Evolutionary conservation across 2,797 vertebrate genomes (phyloP), one percentile per base, ranked within the genome.

Genomic region (Antrozous pallidus): DNA sequence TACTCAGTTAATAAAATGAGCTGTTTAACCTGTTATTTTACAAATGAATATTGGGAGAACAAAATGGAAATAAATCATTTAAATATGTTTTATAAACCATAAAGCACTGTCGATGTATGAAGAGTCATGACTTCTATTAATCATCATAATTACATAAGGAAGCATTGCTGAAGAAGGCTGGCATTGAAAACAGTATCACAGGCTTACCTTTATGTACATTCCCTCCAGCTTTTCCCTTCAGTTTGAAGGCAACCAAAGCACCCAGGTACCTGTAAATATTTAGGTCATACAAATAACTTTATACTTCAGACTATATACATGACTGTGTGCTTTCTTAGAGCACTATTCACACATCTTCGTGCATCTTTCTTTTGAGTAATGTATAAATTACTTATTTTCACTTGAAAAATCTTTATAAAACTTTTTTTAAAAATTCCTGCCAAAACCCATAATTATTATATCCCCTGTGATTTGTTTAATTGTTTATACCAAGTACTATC

Each of bases 1-100:
- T 83, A 38, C n/a, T 96, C 63, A 84, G 47, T 84, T 91, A 90
- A 88, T 90, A 84, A 88, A 91, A 88, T 67, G 65, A 92, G 18
- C 40, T 88, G 12, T 63, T 83, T 79, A 42, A 87, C 40, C 33
- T 81, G 31, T 75, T 93, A 92, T 74, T 90, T 92, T 90, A 40
- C 54, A 96, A 79, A 74, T 88, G 31, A 84, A 40, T 51, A 61
- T 45, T 74, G 9, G 67, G 40, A 88, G 40, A 16, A 69, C 31
- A 86, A 96, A 94, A 51, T 74, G 47, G n/a, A 87, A 94, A 85
- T 49, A 83, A 74, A 31, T 88, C 42, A 56, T 65, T 4, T 88
- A 93, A 83, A 61, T 51, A 3, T 74, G 22, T 31, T 80, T 91
- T 91, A 54, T 42, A 91, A 91, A 20, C 20, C 49, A 74, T 47